phyloP scores from a whole-genome alignment of 2,113 vertebrate species.

The Python bivittatus region DNA sequence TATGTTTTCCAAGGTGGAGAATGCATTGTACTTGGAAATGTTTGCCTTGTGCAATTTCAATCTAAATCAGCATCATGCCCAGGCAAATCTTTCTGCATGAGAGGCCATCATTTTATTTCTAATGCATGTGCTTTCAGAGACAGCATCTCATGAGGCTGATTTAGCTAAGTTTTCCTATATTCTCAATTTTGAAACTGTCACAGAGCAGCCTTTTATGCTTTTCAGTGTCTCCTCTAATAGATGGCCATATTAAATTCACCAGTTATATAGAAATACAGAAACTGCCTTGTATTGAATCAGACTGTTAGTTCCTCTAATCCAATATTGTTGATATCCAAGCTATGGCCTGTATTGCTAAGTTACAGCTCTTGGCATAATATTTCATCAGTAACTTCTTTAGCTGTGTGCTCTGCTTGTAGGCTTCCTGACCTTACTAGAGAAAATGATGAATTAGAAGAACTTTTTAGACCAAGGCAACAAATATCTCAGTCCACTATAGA shows the following conservation, averaged over 20 bases:
- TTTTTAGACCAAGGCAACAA: background rate
- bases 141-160: background rate
- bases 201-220: too few species aligned
- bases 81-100: slow-evolving; percentile 3
- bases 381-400: background rate
- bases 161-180: background rate
- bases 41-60: slow-evolving; percentile 11
- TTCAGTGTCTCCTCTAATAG: background rate
- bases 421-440: background rate
- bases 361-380: background rate
- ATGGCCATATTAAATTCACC: background rate
- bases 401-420: background rate
- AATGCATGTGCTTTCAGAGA: background rate
- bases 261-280: too few species aligned
- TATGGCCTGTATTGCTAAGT: too few species aligned
- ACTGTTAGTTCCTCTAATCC: too few species aligned
- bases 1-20: slow-evolving; percentile 7
- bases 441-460: background rate
- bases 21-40: background rate
- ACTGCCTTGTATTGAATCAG: too few species aligned
- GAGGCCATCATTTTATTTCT: background rate
- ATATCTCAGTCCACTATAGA: background rate
- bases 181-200: background rate
- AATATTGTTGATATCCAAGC: too few species aligned
- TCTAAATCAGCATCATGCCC: background rate